A percentile compares a stretch with the other conserved stretches of the same genome.
Evolutionary conservation across 64 coral and sea anemone species (phyloP).

Genomic region (Montipora efflorescens): DNA sequence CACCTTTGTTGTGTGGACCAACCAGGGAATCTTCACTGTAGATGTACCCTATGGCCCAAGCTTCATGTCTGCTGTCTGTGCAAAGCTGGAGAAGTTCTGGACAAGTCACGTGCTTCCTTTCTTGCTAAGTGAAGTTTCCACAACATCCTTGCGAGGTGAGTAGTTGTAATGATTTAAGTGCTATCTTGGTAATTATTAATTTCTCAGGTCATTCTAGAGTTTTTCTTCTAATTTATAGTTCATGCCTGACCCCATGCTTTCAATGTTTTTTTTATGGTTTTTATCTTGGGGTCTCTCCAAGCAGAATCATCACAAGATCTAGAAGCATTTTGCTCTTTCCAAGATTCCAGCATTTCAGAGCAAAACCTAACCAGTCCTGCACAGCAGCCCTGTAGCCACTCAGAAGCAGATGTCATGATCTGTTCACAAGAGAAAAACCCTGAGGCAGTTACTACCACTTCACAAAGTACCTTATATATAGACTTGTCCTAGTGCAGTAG

Average conservation of each 20-base stretch:
- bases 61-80: neutral
- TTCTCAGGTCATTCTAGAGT: neutral
- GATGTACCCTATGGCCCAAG: neutral
- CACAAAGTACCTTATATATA: too few species aligned
- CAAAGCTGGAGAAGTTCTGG: neutral
- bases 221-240: too few species aligned
- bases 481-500: too few species aligned
- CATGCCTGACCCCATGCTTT: too few species aligned
- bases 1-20: conserved; percentile 1
- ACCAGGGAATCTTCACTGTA: neutral
- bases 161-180: neutral
- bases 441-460: too few species aligned
- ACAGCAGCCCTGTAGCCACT: neutral
- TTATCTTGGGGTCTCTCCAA: neutral
- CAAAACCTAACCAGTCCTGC: neutral
- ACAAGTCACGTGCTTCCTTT: neutral
- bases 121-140: neutral
- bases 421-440: too few species aligned
- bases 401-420: neutral
- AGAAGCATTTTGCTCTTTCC: too few species aligned
- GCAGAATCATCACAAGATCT: neutral
- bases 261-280: too few species aligned
- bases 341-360: neutral
- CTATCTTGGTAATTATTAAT: neutral
- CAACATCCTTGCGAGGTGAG: neutral